Evolutionary conservation across 1,140 invertebrate species (phyloP).

Genomic region (Pseudomyrmex concolor): DNA sequence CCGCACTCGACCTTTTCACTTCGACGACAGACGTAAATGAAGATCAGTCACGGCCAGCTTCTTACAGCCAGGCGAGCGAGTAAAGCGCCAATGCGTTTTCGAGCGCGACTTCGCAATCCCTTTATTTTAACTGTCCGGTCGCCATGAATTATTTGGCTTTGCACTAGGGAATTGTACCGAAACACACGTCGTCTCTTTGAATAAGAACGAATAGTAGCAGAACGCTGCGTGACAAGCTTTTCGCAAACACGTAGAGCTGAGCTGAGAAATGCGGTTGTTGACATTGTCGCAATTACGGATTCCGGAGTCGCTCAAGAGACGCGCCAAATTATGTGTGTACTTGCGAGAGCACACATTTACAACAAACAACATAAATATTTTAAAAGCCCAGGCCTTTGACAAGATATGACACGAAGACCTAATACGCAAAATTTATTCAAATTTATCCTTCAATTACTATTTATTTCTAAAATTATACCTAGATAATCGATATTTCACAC

Average conservation of each 20-base stretch:
- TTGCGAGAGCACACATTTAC: neutral
- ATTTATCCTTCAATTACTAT: too few species aligned
- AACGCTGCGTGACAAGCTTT: neutral
- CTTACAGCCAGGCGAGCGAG: slow-evolving; percentile 7
- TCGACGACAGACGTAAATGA: slow-evolving; percentile 63
- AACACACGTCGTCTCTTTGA: slow-evolving; percentile 6
- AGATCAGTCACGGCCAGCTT: neutral
- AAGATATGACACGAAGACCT: too few species aligned
- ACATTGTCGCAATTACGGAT: neutral
- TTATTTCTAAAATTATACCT: too few species aligned
- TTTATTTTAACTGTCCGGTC: neutral
- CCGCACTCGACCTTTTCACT: slow-evolving; percentile 14
- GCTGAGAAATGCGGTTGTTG: neutral
- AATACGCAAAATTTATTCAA: too few species aligned
- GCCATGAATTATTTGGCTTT: slow-evolving; percentile 22
- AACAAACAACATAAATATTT: neutral
- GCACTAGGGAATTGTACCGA: neutral
- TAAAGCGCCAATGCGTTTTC: neutral
- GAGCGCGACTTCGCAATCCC: neutral
- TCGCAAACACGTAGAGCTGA: neutral
- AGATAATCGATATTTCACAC: too few species aligned
- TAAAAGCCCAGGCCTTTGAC: neutral
- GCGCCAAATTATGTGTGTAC: neutral
- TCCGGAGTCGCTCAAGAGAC: slow-evolving; percentile 12
- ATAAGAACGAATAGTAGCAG: slow-evolving; percentile 1